Base-by-base conservation (phyloP, 1,140 invertebrate species). In the Aethina tumida region DNA sequence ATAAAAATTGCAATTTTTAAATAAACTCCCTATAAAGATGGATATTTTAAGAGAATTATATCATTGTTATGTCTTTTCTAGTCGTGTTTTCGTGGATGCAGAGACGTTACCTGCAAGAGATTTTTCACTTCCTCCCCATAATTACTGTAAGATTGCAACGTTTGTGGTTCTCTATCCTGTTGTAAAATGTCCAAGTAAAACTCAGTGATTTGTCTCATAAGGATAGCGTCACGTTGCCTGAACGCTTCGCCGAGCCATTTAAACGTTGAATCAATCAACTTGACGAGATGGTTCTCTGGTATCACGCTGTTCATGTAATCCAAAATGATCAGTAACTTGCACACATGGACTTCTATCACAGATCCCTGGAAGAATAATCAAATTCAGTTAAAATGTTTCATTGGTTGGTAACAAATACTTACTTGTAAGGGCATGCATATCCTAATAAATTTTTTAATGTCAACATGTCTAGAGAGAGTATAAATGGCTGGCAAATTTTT, bases 401-500 rank as follows among this genome's bases (percentile, higher is more conserved):
- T n/a, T n/a, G n/a, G n/a, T n/a, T n/a, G n/a, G 4, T 17, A 16
- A 6, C 17, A 12, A 1, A 24, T 27, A 48, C 42, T 37, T 47
- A 71, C 70, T 60, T 71, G 67, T 46, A 77, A 60, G 36, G 63
- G 71, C 8, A 78, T 60, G 22, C 79, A 61, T 41, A 68, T 71
- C 20, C 63, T 59, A 7, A 74, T 43, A 43, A 76, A 69, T 20
- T 67, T 63, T 60, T 79, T 80, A 3, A 70, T 72, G 51, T 81
- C 72, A 0, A 80, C 68, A 25, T 66, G 71, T 31, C 71, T 66
- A 64, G 77, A 73, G 3, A 81, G 59, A 0, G 71, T 71, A 47
- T 79, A 77, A 16, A 79, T 66, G 2, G 73, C 75, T 4, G 75
- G 71, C 35, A 75, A 51, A 60, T 81, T 81, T 43, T 76, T 77